Base-by-base conservation (phyloP, 2,888 invertebrate species). In the Drosophila neonasuta region DNA sequence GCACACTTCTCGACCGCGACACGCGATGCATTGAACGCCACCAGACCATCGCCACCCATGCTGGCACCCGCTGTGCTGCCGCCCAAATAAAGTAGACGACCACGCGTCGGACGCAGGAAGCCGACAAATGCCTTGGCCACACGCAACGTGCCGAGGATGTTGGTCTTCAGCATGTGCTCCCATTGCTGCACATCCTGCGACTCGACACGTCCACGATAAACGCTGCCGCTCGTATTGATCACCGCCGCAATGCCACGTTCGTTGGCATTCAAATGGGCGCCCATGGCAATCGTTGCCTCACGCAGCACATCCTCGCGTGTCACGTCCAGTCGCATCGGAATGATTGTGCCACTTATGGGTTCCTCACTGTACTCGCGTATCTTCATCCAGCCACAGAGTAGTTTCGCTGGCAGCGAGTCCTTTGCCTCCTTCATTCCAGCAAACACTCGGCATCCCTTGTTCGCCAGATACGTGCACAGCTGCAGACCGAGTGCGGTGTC, bases 1-100 rank as follows among this genome's bases (percentile, higher is more conserved):
- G 95, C 95, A 5, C 95, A 96, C 60, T 96, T 96, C 91, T 95
- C 95, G 13, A 96, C 95, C 7, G 96, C 96, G 90, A 95, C 94
- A 39, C 95, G 92, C 0, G 93, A 94, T 5, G 93, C 93, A 64
- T 91, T 92, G 80, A 92, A 93, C 54, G 93, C 93, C 29, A 93
- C 93, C 68, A 93, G 83, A 29, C 93, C 93, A 11, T 91, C 90
- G 15, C 92, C 92, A 41, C 89, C 88, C 30, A 69, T 66, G 15
- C 61, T 72, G 29, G 68, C 65, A 15, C 84, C 80, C 4, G 81
- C 80, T 68, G 89, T 90, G 41, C 92, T 91, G 57, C 92, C 91
- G 73, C 93, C 90, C 75, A 96, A 92, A 77, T 95, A 95, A 74
- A 95, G 93, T 56, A 96, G 92, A 67, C 95, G 92, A 55, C 95